Evolutionary conservation across 2,113 vertebrate genomes (phyloP).

Genomic region (Lasiurus cinereus): DNA sequence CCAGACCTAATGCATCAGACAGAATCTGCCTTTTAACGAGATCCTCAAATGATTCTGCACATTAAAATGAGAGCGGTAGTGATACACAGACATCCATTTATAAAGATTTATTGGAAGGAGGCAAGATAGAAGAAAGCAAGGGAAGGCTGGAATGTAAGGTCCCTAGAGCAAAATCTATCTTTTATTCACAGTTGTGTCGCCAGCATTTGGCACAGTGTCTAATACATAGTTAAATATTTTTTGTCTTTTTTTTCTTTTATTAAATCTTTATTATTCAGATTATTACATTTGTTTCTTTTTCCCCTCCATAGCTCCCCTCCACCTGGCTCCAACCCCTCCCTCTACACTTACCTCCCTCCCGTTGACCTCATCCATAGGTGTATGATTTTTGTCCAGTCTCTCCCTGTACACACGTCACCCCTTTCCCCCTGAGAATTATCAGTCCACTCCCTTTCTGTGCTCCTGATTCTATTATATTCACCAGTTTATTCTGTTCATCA

Average conservation of each 20-base stretch:
- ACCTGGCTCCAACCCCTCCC: no score
- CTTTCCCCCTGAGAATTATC: no score
- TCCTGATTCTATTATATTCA: no score
- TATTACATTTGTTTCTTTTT: no score
- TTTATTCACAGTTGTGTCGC: neutral
- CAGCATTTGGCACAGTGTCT: neutral
- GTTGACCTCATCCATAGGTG: no score
- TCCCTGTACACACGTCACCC: no score
- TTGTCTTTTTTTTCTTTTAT: neutral
- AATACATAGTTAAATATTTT: constrained; percentile 34
- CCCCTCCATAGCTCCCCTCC: no score
- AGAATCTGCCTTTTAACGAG: neutral
- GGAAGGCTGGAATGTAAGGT: neutral
- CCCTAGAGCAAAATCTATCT: neutral
- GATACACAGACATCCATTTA: neutral
- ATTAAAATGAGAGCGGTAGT: neutral
- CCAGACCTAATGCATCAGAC: neutral
- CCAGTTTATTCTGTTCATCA: no score
- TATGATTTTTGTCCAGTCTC: no score
- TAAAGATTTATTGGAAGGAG: neutral
- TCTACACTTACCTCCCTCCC: no score
- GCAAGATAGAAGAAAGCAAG: neutral
- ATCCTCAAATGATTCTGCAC: neutral
- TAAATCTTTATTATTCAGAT: no score
- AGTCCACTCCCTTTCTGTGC: no score